Base-by-base conservation (phyloP, 1,140 invertebrate species). In the Psix sp. region DNA sequence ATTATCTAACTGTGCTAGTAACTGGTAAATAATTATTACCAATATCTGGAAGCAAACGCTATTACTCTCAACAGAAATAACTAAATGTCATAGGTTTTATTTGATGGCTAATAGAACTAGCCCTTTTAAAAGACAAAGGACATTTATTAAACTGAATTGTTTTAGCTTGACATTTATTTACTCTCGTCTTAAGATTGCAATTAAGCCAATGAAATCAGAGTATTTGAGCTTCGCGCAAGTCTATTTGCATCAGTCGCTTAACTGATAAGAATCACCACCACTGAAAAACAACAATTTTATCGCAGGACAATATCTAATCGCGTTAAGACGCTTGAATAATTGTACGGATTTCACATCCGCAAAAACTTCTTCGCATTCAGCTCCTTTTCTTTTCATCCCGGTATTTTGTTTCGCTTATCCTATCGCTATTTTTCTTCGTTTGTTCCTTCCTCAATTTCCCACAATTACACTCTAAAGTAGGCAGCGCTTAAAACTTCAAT, bases 291-390 rank as follows among this genome's bases (percentile, higher is more conserved):
- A 54, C 24, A 17, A 29, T 18, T 54, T 66, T 48, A 67, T 42
- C 45, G 29, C n/a, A n/a, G 35, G 29, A 15, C 42, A 65, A 65
- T 54, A 49, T 67, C 45, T 56, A 36, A 67, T 67, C 52, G 52
- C 52, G 16, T 56, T 56, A 66, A 66, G 42, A 56, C 35, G 33
- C 33, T 31, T 31, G 33, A 56, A 42, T 39, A 35, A 66, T 56
- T 48, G 49, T 46, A 56, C n/a, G 35, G 42, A 65, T 65, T 65
- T 51, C 10, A 39, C 43, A 29, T 59, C 10, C 31, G 3, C 6
- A 13, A 20, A 16, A 26, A 26, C 54, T 46, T 38, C 31, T 48
- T 40, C 13, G 33, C 33, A 13, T 26, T 29, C 1, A 10, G 7
- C 26, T 29, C 26, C 2, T 29, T 29, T 29, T 29, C 6, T 24